Evolutionary conservation across 2,888 invertebrate species (phyloP).

Genomic region (Meganola albula): DNA sequence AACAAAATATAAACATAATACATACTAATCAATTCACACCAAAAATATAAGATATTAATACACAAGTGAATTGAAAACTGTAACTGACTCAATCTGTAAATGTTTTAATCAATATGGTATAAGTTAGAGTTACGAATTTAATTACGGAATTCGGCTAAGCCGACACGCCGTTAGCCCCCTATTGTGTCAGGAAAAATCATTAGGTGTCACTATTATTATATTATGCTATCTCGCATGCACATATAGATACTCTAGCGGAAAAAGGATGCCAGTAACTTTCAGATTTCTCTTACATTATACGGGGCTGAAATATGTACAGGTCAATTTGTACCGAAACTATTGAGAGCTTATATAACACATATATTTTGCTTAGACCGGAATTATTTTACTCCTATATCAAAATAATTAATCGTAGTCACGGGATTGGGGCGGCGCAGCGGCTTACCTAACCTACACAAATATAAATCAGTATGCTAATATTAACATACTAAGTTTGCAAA

Average conservation of each 20-base stretch:
- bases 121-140: constrained; percentile 26
- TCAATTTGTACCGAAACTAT: constrained; percentile 17
- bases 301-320: constrained; percentile 13
- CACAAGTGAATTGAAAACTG: no score
- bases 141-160: constrained; percentile 29
- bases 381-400: constrained; percentile 22
- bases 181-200: no score
- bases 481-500: constrained; percentile 28
- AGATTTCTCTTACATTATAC: no score
- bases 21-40: no score
- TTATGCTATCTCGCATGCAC: no score
- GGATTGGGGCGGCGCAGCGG: constrained; percentile 15
- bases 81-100: no score
- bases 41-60: no score
- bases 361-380: constrained; percentile 19
- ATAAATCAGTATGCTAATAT: constrained; percentile 23
- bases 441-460: constrained; percentile 11
- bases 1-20: no score
- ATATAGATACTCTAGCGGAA: no score
- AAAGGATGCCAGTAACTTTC: no score
- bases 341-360: constrained; percentile 23
- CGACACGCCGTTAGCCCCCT: constrained; percentile 18
- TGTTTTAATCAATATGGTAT: constrained; percentile 16
- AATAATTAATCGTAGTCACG: constrained; percentile 1
- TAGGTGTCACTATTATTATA: no score